Evolutionary conservation across 2,888 invertebrate genomes (phyloP).

Genomic region (Prosopocoilus inquinatus): DNA sequence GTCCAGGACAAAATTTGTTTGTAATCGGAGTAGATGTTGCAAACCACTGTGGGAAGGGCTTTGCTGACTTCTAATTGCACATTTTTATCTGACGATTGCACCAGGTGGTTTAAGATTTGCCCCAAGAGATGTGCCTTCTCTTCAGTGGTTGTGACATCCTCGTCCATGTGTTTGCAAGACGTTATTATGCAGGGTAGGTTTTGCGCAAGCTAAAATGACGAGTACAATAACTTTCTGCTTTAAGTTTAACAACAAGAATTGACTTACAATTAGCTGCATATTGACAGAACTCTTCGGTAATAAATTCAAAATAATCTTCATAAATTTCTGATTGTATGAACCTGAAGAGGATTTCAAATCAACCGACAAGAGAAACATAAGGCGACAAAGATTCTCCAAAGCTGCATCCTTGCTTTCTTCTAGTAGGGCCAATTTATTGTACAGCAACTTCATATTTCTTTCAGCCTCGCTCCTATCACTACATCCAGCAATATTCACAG

Average conservation of each 20-base stretch:
- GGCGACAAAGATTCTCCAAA: slow-evolving; percentile 26
- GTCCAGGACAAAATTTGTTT: slow-evolving; percentile 27
- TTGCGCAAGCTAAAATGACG: too few species aligned
- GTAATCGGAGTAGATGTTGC: slow-evolving; percentile 34
- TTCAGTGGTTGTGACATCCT: too few species aligned
- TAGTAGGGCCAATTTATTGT: slow-evolving; percentile 25
- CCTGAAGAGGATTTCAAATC: slow-evolving; percentile 26
- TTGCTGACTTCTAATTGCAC: slow-evolving; percentile 20
- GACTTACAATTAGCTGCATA: neutral
- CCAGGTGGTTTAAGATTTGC: too few species aligned
- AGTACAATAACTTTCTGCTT: too few species aligned
- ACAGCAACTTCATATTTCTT: slow-evolving; percentile 26
- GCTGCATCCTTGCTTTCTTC: slow-evolving; percentile 24
- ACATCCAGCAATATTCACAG: slow-evolving; percentile 30
- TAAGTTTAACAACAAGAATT: neutral
- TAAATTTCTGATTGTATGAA: slow-evolving; percentile 29
- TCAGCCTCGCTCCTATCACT: slow-evolving; percentile 20
- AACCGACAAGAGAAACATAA: slow-evolving; percentile 33
- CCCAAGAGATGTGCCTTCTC: too few species aligned
- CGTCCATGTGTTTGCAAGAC: too few species aligned
- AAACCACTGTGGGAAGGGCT: slow-evolving; percentile 33
- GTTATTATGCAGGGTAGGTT: too few species aligned
- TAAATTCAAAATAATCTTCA: slow-evolving; percentile 27
- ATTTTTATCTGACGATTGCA: neutral
- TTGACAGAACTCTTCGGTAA: slow-evolving; percentile 7